Base-by-base conservation (phyloP, 2,113 vertebrate genomes). In the Prietella phreatophila region DNA sequence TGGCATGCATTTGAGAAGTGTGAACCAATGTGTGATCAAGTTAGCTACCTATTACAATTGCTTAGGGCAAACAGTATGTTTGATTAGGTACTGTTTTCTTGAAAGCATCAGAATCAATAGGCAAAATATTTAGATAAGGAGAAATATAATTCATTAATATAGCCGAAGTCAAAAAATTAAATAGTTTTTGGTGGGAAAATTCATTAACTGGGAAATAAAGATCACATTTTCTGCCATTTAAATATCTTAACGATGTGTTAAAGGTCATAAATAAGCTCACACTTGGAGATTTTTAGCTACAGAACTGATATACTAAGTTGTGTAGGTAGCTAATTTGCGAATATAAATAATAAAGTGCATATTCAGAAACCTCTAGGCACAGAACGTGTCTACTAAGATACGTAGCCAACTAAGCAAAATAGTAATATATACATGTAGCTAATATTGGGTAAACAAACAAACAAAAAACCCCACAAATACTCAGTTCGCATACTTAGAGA, bases 11-110 rank as follows among this genome's bases (percentile, higher is more conserved):
- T 85, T 27, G 25, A 82, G n/a, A 63, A 36, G 42, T 42, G 61
- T 86, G 85, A 69, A 69, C 78, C 85, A 86, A 86, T 80, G 75
- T 53, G 85, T 67, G 76, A 81, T 56, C 79, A 71, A 71, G 33
- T 82, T 87, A 71, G 73, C 82, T 61, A 53, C 53, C 61, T 22
- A 69, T 71, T 82, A 55, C 65, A 58, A 53, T 50, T 9, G 36
- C 13, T 1, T 5, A 86, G n/a, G n/a, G n/a, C n/a, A n/a, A n/a
- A n/a, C n/a, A n/a, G n/a, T n/a, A n/a, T n/a, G 71, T 47, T 78
- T 63, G 58, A 79, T 86, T 60, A 63, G 39, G 36, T 17, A 15
- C 39, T 63, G 71, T 50, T 58, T 47, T 50, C 25, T 78, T 42
- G 30, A 76, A 47, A 61, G 22, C 25, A 78, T 78, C 39, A 61